Evolutionary conservation across 2,888 invertebrate species (phyloP), one percentile per base, ranked within the genome.

Genomic region (Eristalis pertinax): DNA sequence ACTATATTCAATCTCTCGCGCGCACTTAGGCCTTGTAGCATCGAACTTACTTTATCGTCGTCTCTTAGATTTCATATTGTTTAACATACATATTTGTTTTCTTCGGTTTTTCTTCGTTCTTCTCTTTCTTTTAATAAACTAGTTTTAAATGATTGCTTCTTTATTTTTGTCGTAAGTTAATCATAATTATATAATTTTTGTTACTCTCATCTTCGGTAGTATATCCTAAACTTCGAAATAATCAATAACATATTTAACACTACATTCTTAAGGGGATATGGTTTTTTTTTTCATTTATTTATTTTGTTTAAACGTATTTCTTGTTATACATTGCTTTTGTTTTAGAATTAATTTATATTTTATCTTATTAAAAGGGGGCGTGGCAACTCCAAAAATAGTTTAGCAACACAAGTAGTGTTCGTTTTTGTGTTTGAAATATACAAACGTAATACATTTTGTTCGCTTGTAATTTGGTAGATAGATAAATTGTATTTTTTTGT

Each of bases 141-240:
- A 88, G 79, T 81, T 88, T 88, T 84, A 88, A 88, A 88, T 88
- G 88, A 88, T 88, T 88, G 88, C 88, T 88, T 88, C 72, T 88
- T 87, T 83, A 78, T 80, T 68, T 83, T 87, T 87, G 87, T 87
- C 73, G 38, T 86, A 78, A 43, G 65, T 64, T 87, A 68, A 64
- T 87, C 65, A 78, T 83, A 74, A 79, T 72, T 74, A 75, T 64
- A 32, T 32, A 5, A 60, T 65, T 74, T 29, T 58, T 58, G 26
- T 65, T 65, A 29, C 76, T 60, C 58, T 65, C 64, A n/a, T 63
- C 29, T 35, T 65, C 38, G 13, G 32, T 32, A 65, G 38, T 65
- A 22, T 32, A 69, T 50, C 70, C 62, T 82, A 68, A 38, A 72
- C 3, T 50, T 7, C n/a, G 19, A n/a, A 32, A 58, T 75, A 76